Base-by-base conservation (phyloP, 1,140 invertebrate species). In the Calephelis nemesis region DNA sequence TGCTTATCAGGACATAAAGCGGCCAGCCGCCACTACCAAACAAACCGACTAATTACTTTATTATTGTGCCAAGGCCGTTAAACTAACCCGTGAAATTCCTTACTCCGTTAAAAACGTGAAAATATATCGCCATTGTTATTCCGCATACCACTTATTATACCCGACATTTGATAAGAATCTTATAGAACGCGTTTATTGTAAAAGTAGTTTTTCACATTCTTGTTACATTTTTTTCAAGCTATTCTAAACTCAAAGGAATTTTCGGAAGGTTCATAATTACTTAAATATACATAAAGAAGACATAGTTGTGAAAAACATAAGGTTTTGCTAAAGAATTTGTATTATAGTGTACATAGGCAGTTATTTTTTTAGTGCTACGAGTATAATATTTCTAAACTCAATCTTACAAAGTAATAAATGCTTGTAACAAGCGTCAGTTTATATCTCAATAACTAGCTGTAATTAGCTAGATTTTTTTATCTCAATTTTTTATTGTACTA, bases 41-140 rank as follows among this genome's bases (percentile, higher is more conserved):
- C 52, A 58, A 58, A 58, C 52, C 52, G 52, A 58, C 52, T 58
- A 58, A 58, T 58, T 58, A 58, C 52, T 58, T 58, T 58, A 58
- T 58, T 58, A 58, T 13, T 58, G 52, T 39, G 52, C 52, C 52
- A 58, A 58, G 52, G 52, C 52, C 52, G 52, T 58, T 30, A 58
- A 58, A 58, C 52, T 58, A 58, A 58, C 19, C 52, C 52, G 52
- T 58, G 19, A 58, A 58, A 58, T 58, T 58, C 52, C 39, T 58
- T 58, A 58, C 52, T 30, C 52, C 52, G 52, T 58, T 58, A 19
- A 58, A 58, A 58, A 58, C 52, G 52, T 58, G 52, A 58, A 58
- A 58, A 58, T 58, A 58, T 58, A 58, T 58, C 52, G 52, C 52
- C 39, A 12, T 58, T 58, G 39, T 58, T 58, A 58, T 58, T 30